Evolutionary conservation across 2,113 vertebrate species (phyloP), one percentile per base, ranked within the genome.

Genomic region (Pteronura brasiliensis): DNA sequence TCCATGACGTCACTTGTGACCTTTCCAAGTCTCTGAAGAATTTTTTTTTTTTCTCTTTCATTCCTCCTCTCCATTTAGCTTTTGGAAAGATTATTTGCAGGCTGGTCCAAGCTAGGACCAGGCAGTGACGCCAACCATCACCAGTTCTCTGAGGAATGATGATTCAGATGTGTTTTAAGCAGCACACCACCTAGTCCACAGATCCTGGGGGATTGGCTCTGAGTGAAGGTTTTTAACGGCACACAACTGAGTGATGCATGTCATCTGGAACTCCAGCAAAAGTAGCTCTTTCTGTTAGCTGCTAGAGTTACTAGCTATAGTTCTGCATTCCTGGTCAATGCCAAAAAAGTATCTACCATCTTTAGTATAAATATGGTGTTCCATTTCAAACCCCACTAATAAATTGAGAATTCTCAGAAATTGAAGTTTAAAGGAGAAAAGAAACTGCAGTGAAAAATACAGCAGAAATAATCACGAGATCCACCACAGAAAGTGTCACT

Each of bases 61-160:
- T 96, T 93, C 69, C 39, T 96, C 57, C 44, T 97, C 92, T 90
- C 94, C 57, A 94, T 93, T 97, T 98, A 97, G 96, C 96, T 96
- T 97, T 95, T 86, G 81, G 90, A 95, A 97, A 92, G 95, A 97
- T 87, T 96, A 97, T 98, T 95, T 98, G 72, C 76, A 96, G 92
- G n/a, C 95, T 96, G 76, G 95, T 96, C 95, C 97, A 97, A 96
- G 59, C 87, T 72, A 97, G 93, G 97, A 96, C 96, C 81, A 90
- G 96, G 92, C 84, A 82, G 76, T 95, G 94, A 97, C 20, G 90
- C 90, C 69, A 95, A 74, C 81, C 49, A 93, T 96, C 65, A 72
- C 84, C 77, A 93, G 93, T 89, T 96, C 69, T 97, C 90, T 88
- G 76, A 97, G 83, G 90, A 92, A 93, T 65, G 86, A 97, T 98